Conservation (phyloP, 1,140 invertebrate species). For the Alviniconcha marisindica region DNA sequence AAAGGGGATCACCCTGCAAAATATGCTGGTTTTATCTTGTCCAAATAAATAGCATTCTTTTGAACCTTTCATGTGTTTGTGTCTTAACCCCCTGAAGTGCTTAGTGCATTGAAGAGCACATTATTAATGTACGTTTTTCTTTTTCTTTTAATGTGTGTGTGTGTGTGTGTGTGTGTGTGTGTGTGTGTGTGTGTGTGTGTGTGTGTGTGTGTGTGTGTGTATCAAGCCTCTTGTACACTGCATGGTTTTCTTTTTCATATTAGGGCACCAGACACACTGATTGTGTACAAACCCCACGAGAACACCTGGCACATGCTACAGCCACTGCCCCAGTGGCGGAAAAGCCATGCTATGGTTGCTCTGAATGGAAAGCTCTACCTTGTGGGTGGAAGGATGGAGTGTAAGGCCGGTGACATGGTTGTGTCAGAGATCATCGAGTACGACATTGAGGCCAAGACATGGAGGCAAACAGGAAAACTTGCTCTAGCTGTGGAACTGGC, state of each 20-base stretch:
- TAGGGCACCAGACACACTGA: conserved; percentile 36
- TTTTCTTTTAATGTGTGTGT: neutral
- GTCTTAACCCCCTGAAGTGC: too few species aligned
- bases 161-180: conserved; percentile 16
- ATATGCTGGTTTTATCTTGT: too few species aligned
- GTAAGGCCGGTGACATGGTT: conserved; percentile 33
- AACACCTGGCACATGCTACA: conserved; percentile 49
- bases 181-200: conserved; percentile 37
- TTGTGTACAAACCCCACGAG: conserved; percentile 46
- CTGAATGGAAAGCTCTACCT: conserved; percentile 46
- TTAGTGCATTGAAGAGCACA: too few species aligned
- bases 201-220: conserved; percentile 7
- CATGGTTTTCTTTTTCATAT: conserved; percentile 43
- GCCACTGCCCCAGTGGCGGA: conserved; percentile 39
- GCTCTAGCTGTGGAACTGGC: conserved; percentile 48
- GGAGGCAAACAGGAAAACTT: conserved; percentile 47
- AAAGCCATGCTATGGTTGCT: conserved; percentile 53
- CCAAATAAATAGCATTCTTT: too few species aligned
- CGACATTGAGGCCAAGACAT: conserved; percentile 45
- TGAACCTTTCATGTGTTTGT: neutral
- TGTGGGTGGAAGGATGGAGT: conserved; percentile 47
- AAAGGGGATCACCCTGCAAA: too few species aligned
- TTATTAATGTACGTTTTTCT: neutral
- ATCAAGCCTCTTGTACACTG: neutral
- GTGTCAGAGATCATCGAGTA: conserved; percentile 9